A percentile compares a stretch with the other conserved stretches of the same genome.
phyloP scores from a whole-genome alignment of 2,888 invertebrate species.

The Petrolisthes cinctipes region DNA sequence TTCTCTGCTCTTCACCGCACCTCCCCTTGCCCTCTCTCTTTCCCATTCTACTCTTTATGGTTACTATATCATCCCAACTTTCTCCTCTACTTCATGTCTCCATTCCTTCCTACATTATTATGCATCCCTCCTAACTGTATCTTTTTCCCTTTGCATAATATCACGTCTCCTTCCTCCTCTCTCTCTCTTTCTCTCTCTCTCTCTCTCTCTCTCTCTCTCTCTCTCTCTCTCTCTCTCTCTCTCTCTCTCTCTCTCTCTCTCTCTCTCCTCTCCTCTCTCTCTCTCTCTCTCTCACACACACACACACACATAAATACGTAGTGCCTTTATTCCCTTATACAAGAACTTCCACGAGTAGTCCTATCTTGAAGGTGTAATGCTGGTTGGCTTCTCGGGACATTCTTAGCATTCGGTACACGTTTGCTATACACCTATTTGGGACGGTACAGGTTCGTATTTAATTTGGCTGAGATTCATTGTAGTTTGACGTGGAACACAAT shows the following conservation, averaged over 20 bases:
- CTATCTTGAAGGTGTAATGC: background rate
- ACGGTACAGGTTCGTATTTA: no score
- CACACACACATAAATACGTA: background rate
- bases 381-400: no score
- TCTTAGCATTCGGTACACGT: no score
- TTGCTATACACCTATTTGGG: no score
- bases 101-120: background rate
- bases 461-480: no score
- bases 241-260: constrained; percentile 3
- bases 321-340: background rate
- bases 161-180: background rate
- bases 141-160: background rate
- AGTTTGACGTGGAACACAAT: no score
- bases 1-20: background rate
- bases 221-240: background rate
- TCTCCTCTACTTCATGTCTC: background rate
- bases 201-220: background rate
- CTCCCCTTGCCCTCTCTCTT: no score
- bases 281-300: background rate
- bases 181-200: background rate
- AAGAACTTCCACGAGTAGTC: background rate
- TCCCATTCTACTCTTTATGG: no score
- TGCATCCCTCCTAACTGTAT: background rate
- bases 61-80: no score
- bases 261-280: background rate